Base-by-base conservation (phyloP, 2,113 vertebrate genomes). In the Grus americana region DNA sequence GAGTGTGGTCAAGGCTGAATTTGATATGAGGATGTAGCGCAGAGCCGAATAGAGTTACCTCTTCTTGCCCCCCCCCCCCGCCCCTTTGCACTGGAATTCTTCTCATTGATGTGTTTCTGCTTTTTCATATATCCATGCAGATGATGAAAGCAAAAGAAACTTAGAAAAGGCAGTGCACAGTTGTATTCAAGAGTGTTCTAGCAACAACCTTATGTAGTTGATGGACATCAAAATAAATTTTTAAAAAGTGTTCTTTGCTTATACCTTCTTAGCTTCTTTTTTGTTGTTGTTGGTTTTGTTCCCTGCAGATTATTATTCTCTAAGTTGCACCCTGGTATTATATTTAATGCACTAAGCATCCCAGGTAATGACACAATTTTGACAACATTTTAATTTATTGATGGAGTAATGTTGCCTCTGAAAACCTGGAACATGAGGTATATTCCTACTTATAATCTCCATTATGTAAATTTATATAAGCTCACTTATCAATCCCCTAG, bases 371-470 rank as follows among this genome's bases (percentile, higher is more conserved):
- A 57, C 29, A 34, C 11, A 46, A 66, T 90, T 96, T 94, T 76
- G 84, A 66, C 34, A 94, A 54, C 16, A 50, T 32, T 86, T 88
- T 91, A 38, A 42, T 67, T 91, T 83, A 61, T 46, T 72, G 38
- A 34, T 74, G 44, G 90, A 83, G 9, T n/a, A 71, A 42, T 15
- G 4, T 57, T 93, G 21, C 42, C 42, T 86, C 84, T 76, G 32
- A 54, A 67, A 90, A 86, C 38, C 58, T 74, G 66, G 50, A 94
- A 75, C 7, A 42, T 2, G 3, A 91, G 11, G 9, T 15, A 67
- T 42, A 34, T 15, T 62, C 72, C 63, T 52, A 62, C 50, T 54
- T 61, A 15, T 32, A 86, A 84, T 38, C 44, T 74, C 40, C 55
- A 55, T 22, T 73, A 11, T 14, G n/a, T 57, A 8, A 44, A 59